Conservation (phyloP, 2,113 vertebrate genomes). For the Sus scrofa region T2T-Sscrofa CM000820.6:119717501-119718000, state of each 20-base stretch:
- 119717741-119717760: slow-evolving; percentile 54
- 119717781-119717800: slow-evolving; percentile 54
- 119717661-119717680: slow-evolving; percentile 34
- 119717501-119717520: not conserved
- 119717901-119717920: not conserved
- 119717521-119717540: not conserved
- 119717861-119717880: slow-evolving; percentile 68
- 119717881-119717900: slow-evolving; percentile 43
- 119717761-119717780: slow-evolving; percentile 13
- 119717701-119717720: slow-evolving; percentile 6
- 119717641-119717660: not conserved
- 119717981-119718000: not conserved
- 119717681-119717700: slow-evolving; percentile 58
- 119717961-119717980: not conserved
- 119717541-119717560: not conserved
- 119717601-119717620: slow-evolving; percentile 40
- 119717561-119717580: not conserved
- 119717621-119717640: not conserved
- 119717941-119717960: not conserved
- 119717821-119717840: slow-evolving; percentile 60
- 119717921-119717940: not conserved
- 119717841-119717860: slow-evolving; percentile 67
- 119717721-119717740: slow-evolving; percentile 64
- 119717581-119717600: not conserved
- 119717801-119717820: slow-evolving; percentile 57